These are phyloP conservation scores for Ernsta delagoae DNA, from an alignment of 2,888 invertebrate genomes.

Conservation along the genomic window DNA sequence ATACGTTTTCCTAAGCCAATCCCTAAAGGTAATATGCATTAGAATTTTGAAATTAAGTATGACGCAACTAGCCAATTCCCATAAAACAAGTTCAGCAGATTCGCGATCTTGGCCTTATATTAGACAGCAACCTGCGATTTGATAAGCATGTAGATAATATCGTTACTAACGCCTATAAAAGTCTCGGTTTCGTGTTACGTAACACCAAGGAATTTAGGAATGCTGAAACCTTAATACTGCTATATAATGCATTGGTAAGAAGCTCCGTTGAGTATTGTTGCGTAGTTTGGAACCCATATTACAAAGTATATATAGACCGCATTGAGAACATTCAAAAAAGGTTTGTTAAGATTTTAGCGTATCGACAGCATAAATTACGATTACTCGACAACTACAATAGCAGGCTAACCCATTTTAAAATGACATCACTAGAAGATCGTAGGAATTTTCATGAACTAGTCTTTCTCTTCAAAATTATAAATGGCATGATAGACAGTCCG, in stretches of 20 bases:
- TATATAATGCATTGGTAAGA: conserved; percentile 16
- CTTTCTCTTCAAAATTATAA: too few relatives aligned
- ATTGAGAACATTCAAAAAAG: conserved; percentile 5
- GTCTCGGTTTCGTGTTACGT: background rate
- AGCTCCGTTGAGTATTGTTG: conserved; percentile 14
- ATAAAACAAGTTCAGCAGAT: conserved; percentile 1
- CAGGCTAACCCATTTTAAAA: conserved; percentile 12
- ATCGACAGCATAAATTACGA: conserved; percentile 8
- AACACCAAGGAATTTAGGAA: conserved; percentile 15
- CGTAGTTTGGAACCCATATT: conserved; percentile 12
- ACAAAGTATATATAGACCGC: conserved; percentile 4
- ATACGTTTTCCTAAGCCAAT: too few relatives aligned
- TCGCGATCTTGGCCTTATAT: background rate
- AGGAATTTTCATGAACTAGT: background rate
- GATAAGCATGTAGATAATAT: background rate
- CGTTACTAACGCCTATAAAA: conserved; percentile 1
- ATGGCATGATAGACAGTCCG: too few relatives aligned
- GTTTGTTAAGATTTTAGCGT: background rate
- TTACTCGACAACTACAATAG: background rate
- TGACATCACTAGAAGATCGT: conserved; percentile 2
- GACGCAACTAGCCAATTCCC: too few relatives aligned
- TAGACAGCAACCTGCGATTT: background rate
- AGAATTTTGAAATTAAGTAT: too few relatives aligned
- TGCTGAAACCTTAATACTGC: conserved; percentile 4
- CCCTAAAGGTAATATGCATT: too few relatives aligned